Evolutionary conservation across 2,113 vertebrate genomes (phyloP).

Genomic region (Campylorhamphus procurvoides): DNA sequence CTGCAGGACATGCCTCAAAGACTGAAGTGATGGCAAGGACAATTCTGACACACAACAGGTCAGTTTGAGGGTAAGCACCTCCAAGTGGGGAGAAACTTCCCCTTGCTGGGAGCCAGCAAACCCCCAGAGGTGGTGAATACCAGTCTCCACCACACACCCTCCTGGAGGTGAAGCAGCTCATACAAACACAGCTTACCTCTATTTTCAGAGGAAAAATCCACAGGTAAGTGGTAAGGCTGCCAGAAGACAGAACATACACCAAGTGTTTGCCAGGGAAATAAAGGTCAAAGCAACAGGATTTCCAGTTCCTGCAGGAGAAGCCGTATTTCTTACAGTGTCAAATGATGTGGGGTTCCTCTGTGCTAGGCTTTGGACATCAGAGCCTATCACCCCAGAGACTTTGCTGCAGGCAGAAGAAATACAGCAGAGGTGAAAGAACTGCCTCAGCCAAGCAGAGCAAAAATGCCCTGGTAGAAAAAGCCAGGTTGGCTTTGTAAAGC

Average conservation of each 20-base stretch:
- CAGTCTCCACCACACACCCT: not conserved
- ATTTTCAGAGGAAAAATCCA: not conserved
- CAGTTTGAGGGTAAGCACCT: not conserved
- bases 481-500: not conserved
- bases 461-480: not conserved
- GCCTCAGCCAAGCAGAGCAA: not conserved
- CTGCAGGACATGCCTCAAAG: not conserved
- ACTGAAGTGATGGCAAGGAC: not conserved
- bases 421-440: not conserved
- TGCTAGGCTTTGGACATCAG: not conserved
- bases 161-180: not conserved
- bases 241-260: not conserved
- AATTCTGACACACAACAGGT: not conserved
- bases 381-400: not conserved
- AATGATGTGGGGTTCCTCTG: not conserved
- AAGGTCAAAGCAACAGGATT: not conserved
- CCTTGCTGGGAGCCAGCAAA: not conserved
- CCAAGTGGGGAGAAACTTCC: not conserved
- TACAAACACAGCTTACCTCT: not conserved
- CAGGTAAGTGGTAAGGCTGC: not conserved
- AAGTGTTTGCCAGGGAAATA: not conserved
- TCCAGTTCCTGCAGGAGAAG: not conserved
- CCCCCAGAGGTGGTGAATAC: not conserved
- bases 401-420: not conserved
- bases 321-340: not conserved